Evolutionary conservation across 2,888 invertebrate genomes (phyloP), one percentile per base, ranked within the genome.

Genomic region (Apeira syringaria): DNA sequence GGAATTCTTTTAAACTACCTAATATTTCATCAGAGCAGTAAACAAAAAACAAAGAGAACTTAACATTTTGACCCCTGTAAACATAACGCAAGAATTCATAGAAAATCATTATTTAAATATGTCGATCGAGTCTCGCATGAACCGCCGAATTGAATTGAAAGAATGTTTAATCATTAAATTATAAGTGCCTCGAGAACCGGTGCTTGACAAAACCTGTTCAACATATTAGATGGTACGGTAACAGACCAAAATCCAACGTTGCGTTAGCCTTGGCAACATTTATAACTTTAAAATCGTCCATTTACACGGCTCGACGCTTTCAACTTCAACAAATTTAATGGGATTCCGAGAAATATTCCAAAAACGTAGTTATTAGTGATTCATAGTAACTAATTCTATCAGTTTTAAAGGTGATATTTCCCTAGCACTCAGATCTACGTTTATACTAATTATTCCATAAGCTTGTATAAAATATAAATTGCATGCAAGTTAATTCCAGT

Each of bases 131-230:
- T n/a, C n/a, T n/a, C n/a, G n/a, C n/a, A n/a, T n/a, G n/a, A n/a
- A n/a, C n/a, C n/a, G n/a, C n/a, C n/a, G n/a, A n/a, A 4, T 15
- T 9, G 18, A 9, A 15, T 15, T 17, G 8, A 30, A 49, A 55
- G 37, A 55, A 49, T 50, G 39, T 49, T 37, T 33, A 17, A 50
- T 46, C 50, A 50, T 52, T 54, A 56, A 45, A 53, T 36, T 47
- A 50, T 37, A 26, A 31, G 43, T 44, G 33, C 26, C 24, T 15
- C 31, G 37, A 48, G 53, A 62, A 59, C 65, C 56, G 56, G 57
- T 60, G 64, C 61, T 64, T 61, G 62, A 59, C 51, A 44, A 64
- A 76, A 74, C 72, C 61, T 33, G 73, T 74, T 73, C 59, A n/a
- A 35, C 40, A 32, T 59, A 68, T 71, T 73, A 61, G 56, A 54